These are phyloP conservation scores for Eupithecia tripunctaria DNA, from an alignment of 2,888 invertebrate genomes.

Conservation along the genomic window DNA sequence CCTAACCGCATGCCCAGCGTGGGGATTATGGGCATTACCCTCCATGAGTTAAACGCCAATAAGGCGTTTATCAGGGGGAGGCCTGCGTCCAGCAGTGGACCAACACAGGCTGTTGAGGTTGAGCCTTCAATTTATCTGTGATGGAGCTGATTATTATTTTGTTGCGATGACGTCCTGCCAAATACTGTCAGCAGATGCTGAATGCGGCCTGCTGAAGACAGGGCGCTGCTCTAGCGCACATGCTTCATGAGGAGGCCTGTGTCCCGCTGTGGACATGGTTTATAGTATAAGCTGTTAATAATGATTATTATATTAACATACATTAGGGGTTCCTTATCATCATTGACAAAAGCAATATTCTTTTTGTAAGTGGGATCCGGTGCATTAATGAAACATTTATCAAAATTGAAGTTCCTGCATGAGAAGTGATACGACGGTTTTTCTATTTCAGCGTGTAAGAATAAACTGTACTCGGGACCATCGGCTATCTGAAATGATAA, in stretches of 20 bases:
- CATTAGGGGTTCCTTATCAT: slow-evolving; percentile 67
- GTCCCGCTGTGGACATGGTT: no score
- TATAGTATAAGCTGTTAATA: background rate
- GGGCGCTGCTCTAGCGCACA: background rate
- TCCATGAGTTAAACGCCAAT: no score
- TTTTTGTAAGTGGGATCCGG: slow-evolving; percentile 77
- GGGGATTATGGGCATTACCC: no score
- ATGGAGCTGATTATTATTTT: no score
- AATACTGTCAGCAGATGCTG: no score
- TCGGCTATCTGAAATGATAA: slow-evolving; percentile 82
- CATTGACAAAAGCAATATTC: slow-evolving; percentile 66
- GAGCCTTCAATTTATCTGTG: no score
- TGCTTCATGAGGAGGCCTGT: background rate
- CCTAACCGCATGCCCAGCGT: no score
- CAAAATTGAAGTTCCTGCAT: slow-evolving; percentile 86
- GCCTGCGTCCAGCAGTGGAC: no score
- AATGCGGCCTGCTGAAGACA: background rate
- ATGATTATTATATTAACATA: slow-evolving; percentile 47
- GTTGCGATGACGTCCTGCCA: no score
- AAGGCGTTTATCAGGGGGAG: no score
- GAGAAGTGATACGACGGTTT: slow-evolving; percentile 86
- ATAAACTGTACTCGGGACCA: slow-evolving; percentile 86
- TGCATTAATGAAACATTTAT: slow-evolving; percentile 86
- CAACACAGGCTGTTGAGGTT: no score
- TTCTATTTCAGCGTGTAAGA: slow-evolving; percentile 84